Base-by-base conservation (phyloP, 2,888 invertebrate species). In the Nomada fabriciana region DNA sequence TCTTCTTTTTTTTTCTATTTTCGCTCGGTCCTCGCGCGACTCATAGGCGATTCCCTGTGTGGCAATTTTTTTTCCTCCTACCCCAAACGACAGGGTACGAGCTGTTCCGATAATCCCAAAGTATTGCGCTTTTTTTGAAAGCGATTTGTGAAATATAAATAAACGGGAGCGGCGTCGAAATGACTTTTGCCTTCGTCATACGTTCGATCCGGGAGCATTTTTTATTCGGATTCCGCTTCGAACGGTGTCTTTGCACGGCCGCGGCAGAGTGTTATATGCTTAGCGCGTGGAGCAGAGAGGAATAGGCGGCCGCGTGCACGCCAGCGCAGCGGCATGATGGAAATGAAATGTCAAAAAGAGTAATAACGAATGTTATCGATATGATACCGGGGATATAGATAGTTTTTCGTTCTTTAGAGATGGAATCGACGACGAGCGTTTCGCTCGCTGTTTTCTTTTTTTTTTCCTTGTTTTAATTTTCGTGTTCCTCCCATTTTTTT, bases 101-200 rank as follows among this genome's bases (percentile, higher is more conserved):
- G 61, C 73, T 77, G 75, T 55, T 77, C 85, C 90, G 89, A 85
- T 93, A 93, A 93, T 93, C 92, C 92, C 89, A 83, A 91, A 91
- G 91, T 92, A 93, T 93, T 91, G 92, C 91, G 87, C 90, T 90
- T 89, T 91, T 92, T 92, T 92, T 89, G 89, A 91, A 91, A 92
- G 90, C 91, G 90, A 92, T 92, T 91, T 90, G 89, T 89, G 90
- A 89, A 91, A 91, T 92, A 93, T 92, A 92, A 92, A 93, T 91
- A 91, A 92, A 91, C 87, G 86, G 87, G 79, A 82, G 81, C 80
- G 57, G 70, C 83, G 79, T 57, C 86, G 89, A 91, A 91, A 91
- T 91, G 90, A 91, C 89, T 91, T 91, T 90, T 84, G 86, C 83
- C 76, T 82, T 64, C 70, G 83, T 76, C 77, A 68, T 76, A 76